phyloP scores from a whole-genome alignment of 2,113 vertebrate species.

The Phasianus colchicus region DNA sequence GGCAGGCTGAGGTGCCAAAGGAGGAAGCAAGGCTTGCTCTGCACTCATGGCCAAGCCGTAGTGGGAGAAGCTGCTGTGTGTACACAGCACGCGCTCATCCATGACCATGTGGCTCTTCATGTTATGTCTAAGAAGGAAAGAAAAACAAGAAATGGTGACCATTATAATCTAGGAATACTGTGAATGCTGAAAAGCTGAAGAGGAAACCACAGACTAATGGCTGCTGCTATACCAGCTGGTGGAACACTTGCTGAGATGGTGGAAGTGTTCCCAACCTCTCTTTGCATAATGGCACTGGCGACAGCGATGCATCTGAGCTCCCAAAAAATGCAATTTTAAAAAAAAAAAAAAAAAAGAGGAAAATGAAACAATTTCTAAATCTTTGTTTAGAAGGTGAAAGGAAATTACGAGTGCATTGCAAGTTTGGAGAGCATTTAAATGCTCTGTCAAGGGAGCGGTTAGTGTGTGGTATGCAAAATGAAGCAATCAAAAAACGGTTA shows the following conservation, averaged over 20 bases:
- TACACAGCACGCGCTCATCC: not conserved
- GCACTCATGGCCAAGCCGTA: not conserved
- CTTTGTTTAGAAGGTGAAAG: not conserved
- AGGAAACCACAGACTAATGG: slow-evolving; percentile 30
- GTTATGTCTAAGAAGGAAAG: slow-evolving; percentile 37
- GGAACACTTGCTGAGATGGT: not conserved
- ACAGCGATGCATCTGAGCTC: not conserved
- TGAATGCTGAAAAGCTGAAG: not conserved
- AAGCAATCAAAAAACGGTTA: slow-evolving; percentile 66
- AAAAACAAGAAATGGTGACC: slow-evolving; percentile 47
- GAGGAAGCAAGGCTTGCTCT: slow-evolving; percentile 12
- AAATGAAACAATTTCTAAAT: slow-evolving; percentile 25
- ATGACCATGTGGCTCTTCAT: not conserved
- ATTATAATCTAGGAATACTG: slow-evolving; percentile 53
- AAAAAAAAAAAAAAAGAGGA: not conserved
- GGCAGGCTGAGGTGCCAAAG: not conserved
- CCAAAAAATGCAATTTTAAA: not conserved
- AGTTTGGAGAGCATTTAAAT: slow-evolving; percentile 70
- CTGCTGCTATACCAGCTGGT: slow-evolving; percentile 24
- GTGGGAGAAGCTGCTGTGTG: slow-evolving; percentile 18
- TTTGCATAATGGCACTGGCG: not conserved
- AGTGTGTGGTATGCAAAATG: slow-evolving; percentile 66
- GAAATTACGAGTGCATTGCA: slow-evolving; percentile 49
- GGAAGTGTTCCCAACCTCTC: not conserved
- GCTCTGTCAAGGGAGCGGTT: slow-evolving; percentile 57